A percentile compares a stretch with the other conserved stretches of the same genome.
Conservation (phyloP, 1,140 invertebrate species). For the Ips typographus region DNA sequence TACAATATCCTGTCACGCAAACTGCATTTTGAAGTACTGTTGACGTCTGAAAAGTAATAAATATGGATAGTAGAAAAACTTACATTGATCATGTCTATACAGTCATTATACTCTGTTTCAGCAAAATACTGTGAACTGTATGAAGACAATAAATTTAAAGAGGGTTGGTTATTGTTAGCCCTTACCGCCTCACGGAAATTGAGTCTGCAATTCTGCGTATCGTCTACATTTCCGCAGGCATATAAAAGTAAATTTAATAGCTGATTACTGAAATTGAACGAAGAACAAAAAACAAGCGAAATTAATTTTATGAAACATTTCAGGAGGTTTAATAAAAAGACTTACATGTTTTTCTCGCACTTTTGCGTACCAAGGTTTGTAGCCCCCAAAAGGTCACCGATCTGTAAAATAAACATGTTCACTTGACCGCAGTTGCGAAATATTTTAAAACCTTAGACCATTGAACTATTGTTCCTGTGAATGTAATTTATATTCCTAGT, state of each 20-base stretch:
- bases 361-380: conserved; percentile 20
- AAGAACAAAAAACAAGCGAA: background rate
- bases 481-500: background rate
- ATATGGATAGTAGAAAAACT: conserved; percentile 10
- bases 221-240: conserved; percentile 37
- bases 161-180: conserved; percentile 39
- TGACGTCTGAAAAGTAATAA: background rate
- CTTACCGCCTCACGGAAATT: conserved; percentile 29
- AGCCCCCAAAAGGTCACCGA: conserved; percentile 19
- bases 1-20: conserved; percentile 58
- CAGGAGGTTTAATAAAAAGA: background rate
- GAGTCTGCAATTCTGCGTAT: conserved; percentile 17
- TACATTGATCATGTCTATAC: conserved; percentile 33
- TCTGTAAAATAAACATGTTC: conserved; percentile 26
- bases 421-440: conserved; percentile 20
- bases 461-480: conserved; percentile 9
- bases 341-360: conserved; percentile 34
- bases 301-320: background rate
- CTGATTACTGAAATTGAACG: background rate
- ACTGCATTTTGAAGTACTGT: conserved; percentile 17
- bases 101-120: conserved; percentile 37
- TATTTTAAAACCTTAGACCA: conserved; percentile 18
- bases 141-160: conserved; percentile 23
- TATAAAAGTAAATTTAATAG: conserved; percentile 34
- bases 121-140: conserved; percentile 37